These are phyloP conservation scores for Drosophila punjabiensis DNA, from an alignment of 1,140 invertebrate species.

Conservation along the genomic window DNA sequence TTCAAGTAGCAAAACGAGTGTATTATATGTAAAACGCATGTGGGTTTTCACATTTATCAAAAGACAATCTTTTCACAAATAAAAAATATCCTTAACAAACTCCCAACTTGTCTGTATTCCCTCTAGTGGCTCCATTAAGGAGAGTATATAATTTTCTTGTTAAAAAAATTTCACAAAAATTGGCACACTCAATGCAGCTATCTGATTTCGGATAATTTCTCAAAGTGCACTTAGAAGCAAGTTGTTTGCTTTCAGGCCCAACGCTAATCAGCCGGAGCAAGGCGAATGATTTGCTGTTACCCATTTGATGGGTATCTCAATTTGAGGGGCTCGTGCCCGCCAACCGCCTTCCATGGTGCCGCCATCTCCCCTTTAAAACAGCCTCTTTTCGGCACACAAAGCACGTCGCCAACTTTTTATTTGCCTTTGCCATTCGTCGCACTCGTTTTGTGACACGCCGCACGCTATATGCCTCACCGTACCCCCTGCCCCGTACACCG, in stretches of 20 bases:
- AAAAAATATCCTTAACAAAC: neutral
- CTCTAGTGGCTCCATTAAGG: neutral
- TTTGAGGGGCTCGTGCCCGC: constrained; percentile 39
- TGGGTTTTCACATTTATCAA: neutral
- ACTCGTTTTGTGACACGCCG: constrained; percentile 54
- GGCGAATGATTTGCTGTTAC: constrained; percentile 23
- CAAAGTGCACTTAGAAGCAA: constrained; percentile 23
- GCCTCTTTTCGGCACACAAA: constrained; percentile 57
- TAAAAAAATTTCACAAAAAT: neutral
- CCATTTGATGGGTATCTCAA: constrained; percentile 33
- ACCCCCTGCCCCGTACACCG: neutral
- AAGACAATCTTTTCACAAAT: neutral
- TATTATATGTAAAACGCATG: neutral
- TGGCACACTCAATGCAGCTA: neutral
- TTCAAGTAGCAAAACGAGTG: neutral
- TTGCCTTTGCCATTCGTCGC: constrained; percentile 58
- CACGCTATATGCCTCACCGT: neutral
- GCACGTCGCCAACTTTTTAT: constrained; percentile 79
- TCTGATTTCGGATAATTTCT: constrained; percentile 9
- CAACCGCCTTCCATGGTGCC: neutral
- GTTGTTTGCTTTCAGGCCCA: constrained; percentile 15
- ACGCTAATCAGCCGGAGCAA: constrained; percentile 51
- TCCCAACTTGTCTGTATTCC: neutral
- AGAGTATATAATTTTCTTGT: neutral
- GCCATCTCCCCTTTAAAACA: neutral